Evolutionary conservation across 1,140 invertebrate genomes (phyloP).

Genomic region (Dinoponera quadriceps): DNA sequence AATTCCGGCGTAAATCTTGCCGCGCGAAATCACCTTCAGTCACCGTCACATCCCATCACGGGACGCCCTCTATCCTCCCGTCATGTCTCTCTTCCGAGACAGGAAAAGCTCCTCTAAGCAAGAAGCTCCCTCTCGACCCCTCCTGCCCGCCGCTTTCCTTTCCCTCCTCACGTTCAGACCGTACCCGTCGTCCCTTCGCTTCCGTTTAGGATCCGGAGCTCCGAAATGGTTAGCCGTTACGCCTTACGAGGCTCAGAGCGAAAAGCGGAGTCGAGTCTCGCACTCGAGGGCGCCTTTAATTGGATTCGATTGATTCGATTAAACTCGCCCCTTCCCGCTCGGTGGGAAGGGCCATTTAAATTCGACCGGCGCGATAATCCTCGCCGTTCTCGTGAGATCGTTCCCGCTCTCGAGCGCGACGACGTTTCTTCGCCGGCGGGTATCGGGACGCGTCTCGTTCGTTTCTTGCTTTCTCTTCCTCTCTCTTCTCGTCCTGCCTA

Average conservation of each 20-base stretch:
- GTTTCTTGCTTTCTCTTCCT: slow-evolving; percentile 25
- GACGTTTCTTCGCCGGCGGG: neutral
- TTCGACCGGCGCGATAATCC: slow-evolving; percentile 58
- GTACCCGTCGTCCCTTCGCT: slow-evolving; percentile 19
- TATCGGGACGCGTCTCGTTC: neutral
- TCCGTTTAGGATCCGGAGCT: slow-evolving; percentile 52
- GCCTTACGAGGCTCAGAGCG: slow-evolving; percentile 44
- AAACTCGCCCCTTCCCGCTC: slow-evolving; percentile 29
- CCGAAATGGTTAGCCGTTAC: slow-evolving; percentile 54
- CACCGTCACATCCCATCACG: slow-evolving; percentile 48
- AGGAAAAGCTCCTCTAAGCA: slow-evolving; percentile 51
- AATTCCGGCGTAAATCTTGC: slow-evolving; percentile 6
- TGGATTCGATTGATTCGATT: slow-evolving; percentile 70
- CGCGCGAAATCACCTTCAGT: slow-evolving; percentile 14
- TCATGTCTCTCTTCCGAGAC: slow-evolving; percentile 48
- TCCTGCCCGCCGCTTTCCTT: neutral
- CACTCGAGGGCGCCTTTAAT: slow-evolving; percentile 55
- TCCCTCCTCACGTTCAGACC: slow-evolving; percentile 4
- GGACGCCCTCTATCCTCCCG: slow-evolving; percentile 11
- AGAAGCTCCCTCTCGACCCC: slow-evolving; percentile 12
- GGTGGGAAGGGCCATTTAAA: slow-evolving; percentile 56
- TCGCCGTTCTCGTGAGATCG: slow-evolving; percentile 24
- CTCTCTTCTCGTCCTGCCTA: slow-evolving; percentile 12
- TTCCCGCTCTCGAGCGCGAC: slow-evolving; percentile 7
- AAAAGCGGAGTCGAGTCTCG: slow-evolving; percentile 36